These are phyloP conservation scores for Drymonia ruficornis DNA, from an alignment of 2,888 invertebrate species.

Conservation along the genomic window DNA sequence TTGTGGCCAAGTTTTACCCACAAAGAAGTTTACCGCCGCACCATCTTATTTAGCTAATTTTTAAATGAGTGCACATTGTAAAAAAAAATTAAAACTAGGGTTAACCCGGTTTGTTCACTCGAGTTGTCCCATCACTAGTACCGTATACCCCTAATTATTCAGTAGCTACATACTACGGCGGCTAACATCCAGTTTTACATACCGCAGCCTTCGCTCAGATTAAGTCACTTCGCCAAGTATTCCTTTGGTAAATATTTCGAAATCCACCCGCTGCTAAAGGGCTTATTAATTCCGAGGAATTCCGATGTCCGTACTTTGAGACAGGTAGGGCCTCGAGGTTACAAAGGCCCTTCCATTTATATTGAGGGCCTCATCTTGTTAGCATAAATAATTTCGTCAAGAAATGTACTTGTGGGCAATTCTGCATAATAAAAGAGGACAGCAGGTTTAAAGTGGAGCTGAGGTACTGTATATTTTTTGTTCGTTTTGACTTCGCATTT, in stretches of 20 bases:
- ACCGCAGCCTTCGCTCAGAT: conserved; percentile 40
- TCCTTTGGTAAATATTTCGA: conserved; percentile 63
- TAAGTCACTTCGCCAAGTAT: conserved; percentile 54
- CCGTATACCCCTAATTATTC: neutral
- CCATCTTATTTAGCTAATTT: too few relatives aligned
- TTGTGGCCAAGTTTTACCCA: too few relatives aligned
- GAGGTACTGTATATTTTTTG: too few relatives aligned
- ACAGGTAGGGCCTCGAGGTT: conserved; percentile 55
- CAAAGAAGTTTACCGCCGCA: too few relatives aligned
- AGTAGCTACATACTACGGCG: conserved; percentile 17
- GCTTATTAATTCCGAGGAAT: conserved; percentile 72
- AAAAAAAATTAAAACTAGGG: too few relatives aligned
- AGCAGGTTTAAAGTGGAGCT: conserved; percentile 14
- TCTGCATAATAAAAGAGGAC: conserved; percentile 19
- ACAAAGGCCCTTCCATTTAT: conserved; percentile 64
- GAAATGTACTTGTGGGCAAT: conserved; percentile 32
- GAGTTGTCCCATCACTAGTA: too few relatives aligned
- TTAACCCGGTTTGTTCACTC: too few relatives aligned
- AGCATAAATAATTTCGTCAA: conserved; percentile 60
- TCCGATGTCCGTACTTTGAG: conserved; percentile 60
- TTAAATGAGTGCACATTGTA: too few relatives aligned
- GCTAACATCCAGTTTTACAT: conserved; percentile 20
- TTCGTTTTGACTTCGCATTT: too few relatives aligned
- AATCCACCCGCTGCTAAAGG: conserved; percentile 56
- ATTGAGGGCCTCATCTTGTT: conserved; percentile 56